A percentile compares a stretch with the other conserved stretches of the same genome.
phyloP scores from a whole-genome alignment of 2,797 vertebrate genomes.

The Psittacula derbiana region DNA sequence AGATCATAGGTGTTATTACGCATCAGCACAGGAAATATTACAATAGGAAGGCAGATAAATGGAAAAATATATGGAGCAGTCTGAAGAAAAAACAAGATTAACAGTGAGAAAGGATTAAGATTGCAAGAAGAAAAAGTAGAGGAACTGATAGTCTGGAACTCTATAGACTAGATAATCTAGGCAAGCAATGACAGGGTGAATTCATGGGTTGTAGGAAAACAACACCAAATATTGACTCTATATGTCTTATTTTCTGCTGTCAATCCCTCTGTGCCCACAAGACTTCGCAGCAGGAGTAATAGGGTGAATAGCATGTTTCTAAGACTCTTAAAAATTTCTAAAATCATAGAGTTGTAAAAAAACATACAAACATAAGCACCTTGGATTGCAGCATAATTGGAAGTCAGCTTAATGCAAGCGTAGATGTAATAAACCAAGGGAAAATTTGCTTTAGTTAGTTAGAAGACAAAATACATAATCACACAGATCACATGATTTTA shows the following conservation, averaged over 20 bases:
- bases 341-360: not conserved
- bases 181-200: not conserved
- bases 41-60: not conserved
- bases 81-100: not conserved
- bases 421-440: not conserved
- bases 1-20: not conserved
- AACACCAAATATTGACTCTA: not conserved
- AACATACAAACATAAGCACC: not conserved
- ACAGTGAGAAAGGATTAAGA: not conserved
- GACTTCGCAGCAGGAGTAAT: not conserved
- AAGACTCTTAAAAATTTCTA: not conserved
- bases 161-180: not conserved
- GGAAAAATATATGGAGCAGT: not conserved
- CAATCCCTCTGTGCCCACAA: not conserved
- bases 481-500: not conserved
- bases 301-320: not conserved
- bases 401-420: not conserved
- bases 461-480: not conserved
- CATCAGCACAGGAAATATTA: not conserved
- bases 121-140: not conserved
- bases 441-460: not conserved
- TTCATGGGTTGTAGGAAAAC: not conserved
- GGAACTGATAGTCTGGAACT: not conserved
- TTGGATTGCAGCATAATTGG: not conserved
- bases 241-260: not conserved